Evolutionary conservation across 2,797 vertebrate species (phyloP), one percentile per base, ranked within the genome.

Genomic region (Tragelaphus eurycerus): DNA sequence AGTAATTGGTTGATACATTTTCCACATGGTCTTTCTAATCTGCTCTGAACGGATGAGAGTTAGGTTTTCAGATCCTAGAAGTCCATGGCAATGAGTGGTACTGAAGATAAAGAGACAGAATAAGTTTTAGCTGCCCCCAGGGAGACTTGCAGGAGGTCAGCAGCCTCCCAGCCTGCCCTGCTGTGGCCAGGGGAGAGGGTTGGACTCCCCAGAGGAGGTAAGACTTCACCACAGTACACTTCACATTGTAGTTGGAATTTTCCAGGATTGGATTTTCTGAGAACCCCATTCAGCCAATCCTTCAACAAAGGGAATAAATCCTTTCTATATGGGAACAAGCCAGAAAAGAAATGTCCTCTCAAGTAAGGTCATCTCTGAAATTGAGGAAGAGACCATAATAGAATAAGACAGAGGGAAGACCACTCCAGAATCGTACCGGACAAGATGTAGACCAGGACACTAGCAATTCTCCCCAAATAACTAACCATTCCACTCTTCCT

Each of bases 1-100:
- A 52, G 83, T 95, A 96, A 97, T 94, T 87, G 71, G 79, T 78
- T 96, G 88, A 52, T 95, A 87, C 4, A 60, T 89, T 95, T 86
- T 59, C 81, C 86, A 91, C 46, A 74, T 90, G 81, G 59, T 50
- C 59, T 83, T 95, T 96, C 64, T 74, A 93, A 71, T 87, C 11
- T 34, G 38, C 60, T 86, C 50, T 50, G 79, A 71, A 71, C 38
- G 48, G 82, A 88, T 38, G 83, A 86, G 78, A 88, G 81, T 89
- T 84, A 64, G 82, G 52, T 87, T 95, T 89, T 96, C 62, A 85
- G 84, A 93, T 94, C 71, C 13, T 55, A 6, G 89, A 62, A 93
- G 48, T 76, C 8, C 38, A 15, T 6, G 64, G 31, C 86, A 81
- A 15, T 19, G 55, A 79, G 43, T 79, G 25, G 19, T 78, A 21